Base-by-base conservation (phyloP, 2,888 invertebrate genomes). In the Tetrapedia diversipes region DNA sequence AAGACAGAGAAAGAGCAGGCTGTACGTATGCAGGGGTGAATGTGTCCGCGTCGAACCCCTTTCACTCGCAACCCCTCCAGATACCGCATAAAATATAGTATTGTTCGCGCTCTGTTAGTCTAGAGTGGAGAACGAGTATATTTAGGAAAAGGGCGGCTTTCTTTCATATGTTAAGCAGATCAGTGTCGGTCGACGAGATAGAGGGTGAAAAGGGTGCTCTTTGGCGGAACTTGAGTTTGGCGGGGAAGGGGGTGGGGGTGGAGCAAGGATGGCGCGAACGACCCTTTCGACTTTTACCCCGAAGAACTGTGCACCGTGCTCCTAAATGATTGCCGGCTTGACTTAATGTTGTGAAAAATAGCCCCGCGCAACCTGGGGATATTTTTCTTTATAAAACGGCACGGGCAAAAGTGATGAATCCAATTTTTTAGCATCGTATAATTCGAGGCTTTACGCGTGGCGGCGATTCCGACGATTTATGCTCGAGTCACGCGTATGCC, bases 101-200 rank as follows among this genome's bases (percentile, higher is more conserved):
- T 89, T 90, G 90, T 90, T 90, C 89, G 87, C 88, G 87, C 88
- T 89, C 88, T 89, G 88, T 89, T 89, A 87, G 87, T 82, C 81
- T 82, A 78, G 83, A 88, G 88, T 87, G 88, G 89, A 47, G 74
- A 86, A 87, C 85, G 88, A 89, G 88, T 89, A 86, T 88, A 88
- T 90, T 88, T 89, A 88, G 88, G 87, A 86, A 87, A n/a, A 87
- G 85, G 89, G 88, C 85, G 88, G 86, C 85, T 69, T 81, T 88
- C 89, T 90, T 90, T 90, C 90, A 90, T 90, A 90, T 90, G 90
- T 89, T 90, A 90, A 90, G 86, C 88, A 89, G 89, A 88, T 88
- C 90, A 89, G 89, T 88, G 88, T 89, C 89, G 86, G 73, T 41
- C 37, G 27, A 56, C 60, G 82, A 74, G 80, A 82, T 81, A 77